phyloP scores from a whole-genome alignment of 1,140 invertebrate genomes.

The Macrostomum lignano region DNA sequence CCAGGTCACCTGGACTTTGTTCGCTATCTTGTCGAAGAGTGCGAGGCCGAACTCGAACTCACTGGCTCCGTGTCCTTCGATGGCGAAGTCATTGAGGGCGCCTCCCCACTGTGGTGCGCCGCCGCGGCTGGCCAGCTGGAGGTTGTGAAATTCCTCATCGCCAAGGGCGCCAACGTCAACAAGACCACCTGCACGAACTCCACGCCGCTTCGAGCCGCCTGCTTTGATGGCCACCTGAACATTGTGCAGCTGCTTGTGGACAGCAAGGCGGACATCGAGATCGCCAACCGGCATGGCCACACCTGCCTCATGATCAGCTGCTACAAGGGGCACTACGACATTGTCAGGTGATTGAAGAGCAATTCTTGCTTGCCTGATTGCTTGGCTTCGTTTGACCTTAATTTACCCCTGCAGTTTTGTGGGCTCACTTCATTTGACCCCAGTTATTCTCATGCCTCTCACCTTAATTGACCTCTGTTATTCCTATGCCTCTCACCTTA shows the following conservation, averaged over 20 bases:
- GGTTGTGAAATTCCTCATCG: constrained; percentile 51
- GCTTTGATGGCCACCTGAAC: constrained; percentile 26
- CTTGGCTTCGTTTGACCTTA: no score
- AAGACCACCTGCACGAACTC: constrained; percentile 25
- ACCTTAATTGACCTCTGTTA: no score
- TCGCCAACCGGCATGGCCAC: constrained; percentile 34
- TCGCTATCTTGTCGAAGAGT: no score
- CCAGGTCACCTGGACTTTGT: no score
- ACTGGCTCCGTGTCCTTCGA: constrained; percentile 78
- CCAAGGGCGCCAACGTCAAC: constrained; percentile 34
- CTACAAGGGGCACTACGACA: constrained; percentile 61
- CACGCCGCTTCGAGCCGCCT: constrained; percentile 24
- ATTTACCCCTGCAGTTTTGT: no score
- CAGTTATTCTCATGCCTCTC: no score
- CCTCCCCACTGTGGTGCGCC: constrained; percentile 70
- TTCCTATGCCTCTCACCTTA: no score
- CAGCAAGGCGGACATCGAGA: constrained; percentile 24
- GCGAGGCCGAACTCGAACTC: no score
- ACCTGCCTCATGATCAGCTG: constrained; percentile 87
- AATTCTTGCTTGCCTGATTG: no score
- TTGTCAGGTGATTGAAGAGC: no score
- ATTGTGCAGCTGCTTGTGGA: constrained; percentile 23
- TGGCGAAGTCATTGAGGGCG: constrained; percentile 73
- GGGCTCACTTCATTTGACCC: no score
- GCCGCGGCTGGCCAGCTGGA: constrained; percentile 40